Evolutionary conservation across 1,140 invertebrate genomes (phyloP), one percentile per base, ranked within the genome.

Genomic region (Camponotus vicinus): DNA sequence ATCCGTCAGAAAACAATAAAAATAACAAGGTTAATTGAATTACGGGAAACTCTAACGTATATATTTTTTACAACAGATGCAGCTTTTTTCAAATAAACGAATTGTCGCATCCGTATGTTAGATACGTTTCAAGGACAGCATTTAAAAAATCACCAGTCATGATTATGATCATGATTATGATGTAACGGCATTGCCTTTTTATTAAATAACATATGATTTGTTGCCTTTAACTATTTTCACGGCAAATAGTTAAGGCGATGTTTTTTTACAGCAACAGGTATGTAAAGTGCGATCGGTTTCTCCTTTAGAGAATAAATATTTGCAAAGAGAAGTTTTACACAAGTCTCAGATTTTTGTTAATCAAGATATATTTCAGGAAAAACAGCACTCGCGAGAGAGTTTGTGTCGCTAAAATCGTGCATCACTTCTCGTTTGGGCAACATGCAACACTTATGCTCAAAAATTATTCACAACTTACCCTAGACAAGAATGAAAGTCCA

Each of bases 401-500:
- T 40, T 18, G 11, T 40, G 4, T 55, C 63, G 34, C 67, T 67
- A 57, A 57, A 52, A 15, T 70, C 69, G n/a, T 49, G 40, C 69
- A 27, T 75, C 79, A 42, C 27, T 61, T 71, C 5, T 55, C 8
- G 15, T 27, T 15, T 37, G 4, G 15, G 4, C 4, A 15, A 52
- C 79, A 82, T 82, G 37, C 34, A 85, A 77, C 45, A 84, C 21
- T 15, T 87, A 18, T 9, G 34, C 9, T 79, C 4, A 79, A 90
- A 85, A 77, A 85, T 40, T 57, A 15, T 55, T 86, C 13, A 77
- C 71, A 70, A 79, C 94, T 95, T 94, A 95, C 94, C 94, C 94
- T 94, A 93, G 93, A 95, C 88, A 95, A 94, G 90, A 95, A 94
- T 70, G 94, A 89, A 93, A 93, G 91, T 91, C 94, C 93, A 93